Evolutionary conservation across 2,113 vertebrate species (phyloP), one percentile per base, ranked within the genome.

Genomic region (Rana temporaria): DNA sequence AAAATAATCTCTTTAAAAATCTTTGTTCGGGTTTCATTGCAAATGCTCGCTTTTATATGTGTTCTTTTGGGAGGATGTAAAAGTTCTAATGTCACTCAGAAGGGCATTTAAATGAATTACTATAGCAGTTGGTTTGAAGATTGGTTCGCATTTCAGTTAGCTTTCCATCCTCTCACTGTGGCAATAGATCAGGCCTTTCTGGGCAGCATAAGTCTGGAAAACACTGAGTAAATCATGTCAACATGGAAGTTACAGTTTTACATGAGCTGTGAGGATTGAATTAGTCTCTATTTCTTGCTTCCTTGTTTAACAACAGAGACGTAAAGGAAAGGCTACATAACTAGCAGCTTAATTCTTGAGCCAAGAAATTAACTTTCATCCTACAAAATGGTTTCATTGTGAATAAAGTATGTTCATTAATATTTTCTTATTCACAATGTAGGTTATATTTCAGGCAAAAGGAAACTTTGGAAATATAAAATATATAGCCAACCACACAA

Each of bases 31-130:
- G 55, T 83, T 83, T 83, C 71, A 83, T 76, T 60, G 20, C 71
- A 57, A 75, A 34, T 68, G 32, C 71, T 59, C 62, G 22, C 42
- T 12, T 83, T 83, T 83, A 76, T 76, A 76, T 83, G 72, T 66
- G 72, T 59, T 83, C 81, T 68, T 68, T 38, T 67, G 81, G 81
- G 81, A 83, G 81, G 81, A 83, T 83, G 81, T 83, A 56, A 68
- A 34, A 83, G 48, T 76, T 83, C 71, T 76, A 76, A 83, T 83
- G 72, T 83, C 81, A 76, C 81, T 83, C 81, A 76, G 71, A 83
- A 83, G 81, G 55, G 63, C 65, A 83, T 83, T 83, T 76, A 83
- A 83, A 83, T 68, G 76, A 83, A 83, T 83, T 83, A 83, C 81
- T 83, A 83, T 83, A 68, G 81, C 81, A 83, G 81, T 83, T 63